Percentiles rank a stretch among this genome's conserved stretches.
phyloP scores from a whole-genome alignment of 2,888 invertebrate genomes.

The Tolmerus cingulatus region DNA sequence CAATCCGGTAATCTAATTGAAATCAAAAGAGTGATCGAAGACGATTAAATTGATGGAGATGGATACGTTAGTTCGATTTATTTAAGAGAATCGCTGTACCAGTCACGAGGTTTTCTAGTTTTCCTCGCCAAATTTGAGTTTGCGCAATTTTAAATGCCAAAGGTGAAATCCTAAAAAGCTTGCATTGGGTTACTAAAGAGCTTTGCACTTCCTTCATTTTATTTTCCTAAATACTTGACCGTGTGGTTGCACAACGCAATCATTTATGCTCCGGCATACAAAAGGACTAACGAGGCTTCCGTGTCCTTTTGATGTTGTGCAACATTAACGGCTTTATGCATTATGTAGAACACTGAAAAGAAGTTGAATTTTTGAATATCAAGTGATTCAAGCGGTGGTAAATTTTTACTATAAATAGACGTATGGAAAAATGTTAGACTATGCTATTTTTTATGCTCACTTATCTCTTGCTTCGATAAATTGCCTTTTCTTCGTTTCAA shows the following conservation, averaged over 20 bases:
- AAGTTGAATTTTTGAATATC: not conserved
- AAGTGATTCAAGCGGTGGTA: not conserved
- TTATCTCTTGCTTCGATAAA: not conserved
- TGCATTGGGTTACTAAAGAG: not conserved
- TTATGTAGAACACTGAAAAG: not conserved
- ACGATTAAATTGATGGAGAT: not conserved
- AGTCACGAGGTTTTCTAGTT: not conserved
- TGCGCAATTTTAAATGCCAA: not conserved
- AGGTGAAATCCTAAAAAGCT: not conserved
- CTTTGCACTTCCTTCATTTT: not conserved
- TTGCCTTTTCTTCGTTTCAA: not conserved
- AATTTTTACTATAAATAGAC: not conserved
- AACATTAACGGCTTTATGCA: not conserved
- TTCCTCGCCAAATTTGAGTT: not conserved
- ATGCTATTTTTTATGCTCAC: not conserved
- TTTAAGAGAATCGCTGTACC: not conserved
- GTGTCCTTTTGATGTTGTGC: not conserved
- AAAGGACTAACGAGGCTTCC: not conserved
- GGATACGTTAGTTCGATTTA: not conserved
- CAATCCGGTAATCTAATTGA: not conserved
- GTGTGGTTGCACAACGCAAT: not conserved
- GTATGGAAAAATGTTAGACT: not conserved
- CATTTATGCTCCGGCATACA: not conserved
- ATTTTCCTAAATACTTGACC: not conserved
- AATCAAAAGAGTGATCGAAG: not conserved